phyloP scores from a whole-genome alignment of 2,888 invertebrate species.

The Plagiodera versicolora region DNA sequence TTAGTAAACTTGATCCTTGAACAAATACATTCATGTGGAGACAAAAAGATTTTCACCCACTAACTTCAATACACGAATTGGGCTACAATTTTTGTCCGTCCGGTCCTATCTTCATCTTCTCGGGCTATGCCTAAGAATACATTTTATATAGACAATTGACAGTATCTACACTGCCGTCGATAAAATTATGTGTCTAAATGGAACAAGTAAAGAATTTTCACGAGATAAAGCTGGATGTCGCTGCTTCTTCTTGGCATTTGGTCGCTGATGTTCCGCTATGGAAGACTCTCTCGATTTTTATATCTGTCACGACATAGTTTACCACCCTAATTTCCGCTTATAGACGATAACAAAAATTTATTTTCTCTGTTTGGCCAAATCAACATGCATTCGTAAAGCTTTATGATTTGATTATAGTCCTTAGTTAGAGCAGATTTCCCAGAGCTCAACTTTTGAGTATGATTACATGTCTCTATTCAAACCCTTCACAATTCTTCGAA shows the following conservation, averaged over 20 bases:
- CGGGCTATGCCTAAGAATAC: conserved; percentile 54
- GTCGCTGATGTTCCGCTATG: conserved; percentile 43
- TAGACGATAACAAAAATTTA: conserved; percentile 33
- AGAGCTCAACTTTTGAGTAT: too few relatives aligned
- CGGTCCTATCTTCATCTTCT: conserved; percentile 51
- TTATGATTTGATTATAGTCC: conserved; percentile 12
- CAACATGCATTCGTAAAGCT: neutral
- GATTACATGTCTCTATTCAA: too few relatives aligned
- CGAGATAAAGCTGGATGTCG: conserved; percentile 32
- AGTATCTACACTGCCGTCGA: conserved; percentile 47
- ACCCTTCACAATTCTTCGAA: too few relatives aligned
- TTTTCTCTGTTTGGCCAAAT: conserved; percentile 9
- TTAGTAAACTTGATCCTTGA: too few relatives aligned
- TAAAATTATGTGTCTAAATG: conserved; percentile 50
- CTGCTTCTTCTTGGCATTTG: conserved; percentile 40
- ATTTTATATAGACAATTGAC: conserved; percentile 56
- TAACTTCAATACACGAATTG: neutral
- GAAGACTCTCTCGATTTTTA: conserved; percentile 37
- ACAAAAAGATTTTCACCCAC: too few relatives aligned
- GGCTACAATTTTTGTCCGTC: neutral
- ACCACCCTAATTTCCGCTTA: conserved; percentile 48
- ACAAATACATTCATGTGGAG: too few relatives aligned
- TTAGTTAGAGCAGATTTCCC: too few relatives aligned
- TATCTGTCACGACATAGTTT: conserved; percentile 42
- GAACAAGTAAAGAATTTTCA: conserved; percentile 36